A percentile compares a stretch with the other conserved stretches of the same genome.
Evolutionary conservation across 1,140 invertebrate species (phyloP).

Genomic region (Drosophila obscura): DNA sequence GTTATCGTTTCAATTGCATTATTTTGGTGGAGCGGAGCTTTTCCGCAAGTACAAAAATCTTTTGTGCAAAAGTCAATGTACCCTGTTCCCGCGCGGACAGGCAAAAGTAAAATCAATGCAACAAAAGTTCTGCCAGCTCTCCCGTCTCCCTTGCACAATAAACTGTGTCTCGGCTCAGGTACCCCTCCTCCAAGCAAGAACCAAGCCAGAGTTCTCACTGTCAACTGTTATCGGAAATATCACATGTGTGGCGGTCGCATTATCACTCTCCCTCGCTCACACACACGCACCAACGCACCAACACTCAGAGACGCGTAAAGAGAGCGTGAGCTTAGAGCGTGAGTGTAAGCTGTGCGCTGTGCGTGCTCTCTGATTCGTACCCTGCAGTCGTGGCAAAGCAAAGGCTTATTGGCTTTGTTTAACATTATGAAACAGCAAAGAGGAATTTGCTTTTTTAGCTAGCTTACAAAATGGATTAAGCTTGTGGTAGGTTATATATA

Average conservation of each 20-base stretch:
- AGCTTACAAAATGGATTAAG: no score
- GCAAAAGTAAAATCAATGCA: conserved; percentile 60
- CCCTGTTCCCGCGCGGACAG: conserved; percentile 9
- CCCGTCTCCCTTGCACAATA: conserved; percentile 18
- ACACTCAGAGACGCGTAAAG: not conserved
- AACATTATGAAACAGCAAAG: not conserved
- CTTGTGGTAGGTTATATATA: no score
- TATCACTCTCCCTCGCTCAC: conserved; percentile 56
- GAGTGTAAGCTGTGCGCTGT: conserved; percentile 8
- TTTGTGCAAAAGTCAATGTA: conserved; percentile 61
- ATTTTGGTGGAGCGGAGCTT: not conserved
- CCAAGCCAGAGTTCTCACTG: conserved; percentile 35
- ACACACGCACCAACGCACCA: not conserved
- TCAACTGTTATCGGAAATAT: conserved; percentile 72
- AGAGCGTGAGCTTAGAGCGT: conserved; percentile 22
- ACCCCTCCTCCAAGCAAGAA: conserved; percentile 9
- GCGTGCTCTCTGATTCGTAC: conserved; percentile 17
- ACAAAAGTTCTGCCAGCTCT: conserved; percentile 28
- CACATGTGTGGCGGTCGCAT: conserved; percentile 62
- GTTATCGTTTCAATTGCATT: no score
- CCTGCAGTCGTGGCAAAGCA: not conserved
- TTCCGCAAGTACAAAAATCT: conserved; percentile 79
- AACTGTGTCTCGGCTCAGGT: conserved; percentile 21
- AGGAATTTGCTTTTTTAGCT: no score
- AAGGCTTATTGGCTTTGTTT: not conserved